phyloP scores from a whole-genome alignment of 2,888 invertebrate species.

The Aromia moschata region DNA sequence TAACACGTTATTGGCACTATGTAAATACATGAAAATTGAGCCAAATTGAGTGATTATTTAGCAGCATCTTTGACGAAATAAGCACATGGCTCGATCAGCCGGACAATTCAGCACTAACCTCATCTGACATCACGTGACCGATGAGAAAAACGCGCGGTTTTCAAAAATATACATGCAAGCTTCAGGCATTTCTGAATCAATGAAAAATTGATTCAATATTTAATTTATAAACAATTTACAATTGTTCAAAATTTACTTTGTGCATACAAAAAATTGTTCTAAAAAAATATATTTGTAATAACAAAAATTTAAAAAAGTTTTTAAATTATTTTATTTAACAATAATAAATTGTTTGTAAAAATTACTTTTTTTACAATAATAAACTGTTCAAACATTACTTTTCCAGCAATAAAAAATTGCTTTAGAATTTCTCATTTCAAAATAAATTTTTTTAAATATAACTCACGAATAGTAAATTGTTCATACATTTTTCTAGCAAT shows the following conservation, averaged over 20 bases:
- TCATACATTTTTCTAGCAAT: background rate
- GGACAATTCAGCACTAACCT: background rate
- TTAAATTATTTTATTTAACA: too few species aligned
- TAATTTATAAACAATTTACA: background rate
- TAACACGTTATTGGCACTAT: background rate
- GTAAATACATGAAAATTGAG: background rate
- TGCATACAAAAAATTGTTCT: background rate
- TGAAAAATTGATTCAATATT: background rate
- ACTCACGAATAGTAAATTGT: background rate
- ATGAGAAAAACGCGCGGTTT: background rate
- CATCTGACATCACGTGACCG: background rate
- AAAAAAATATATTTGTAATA: background rate
- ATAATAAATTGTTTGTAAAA: background rate
- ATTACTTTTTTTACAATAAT: background rate
- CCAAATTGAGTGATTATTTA: background rate
- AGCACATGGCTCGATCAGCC: background rate
- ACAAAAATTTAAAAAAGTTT: background rate
- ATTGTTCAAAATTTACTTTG: background rate
- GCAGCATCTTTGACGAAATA: background rate
- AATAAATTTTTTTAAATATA: too few species aligned
- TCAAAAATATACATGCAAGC: background rate
- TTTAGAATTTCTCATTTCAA: too few species aligned
- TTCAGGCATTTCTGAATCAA: background rate
- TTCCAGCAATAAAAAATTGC: too few species aligned
- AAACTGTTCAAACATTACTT: background rate